These are phyloP conservation scores for Cyprinodon brontotheroides DNA, from an alignment of 2,113 vertebrate genomes.

Conservation along the genomic window DNA sequence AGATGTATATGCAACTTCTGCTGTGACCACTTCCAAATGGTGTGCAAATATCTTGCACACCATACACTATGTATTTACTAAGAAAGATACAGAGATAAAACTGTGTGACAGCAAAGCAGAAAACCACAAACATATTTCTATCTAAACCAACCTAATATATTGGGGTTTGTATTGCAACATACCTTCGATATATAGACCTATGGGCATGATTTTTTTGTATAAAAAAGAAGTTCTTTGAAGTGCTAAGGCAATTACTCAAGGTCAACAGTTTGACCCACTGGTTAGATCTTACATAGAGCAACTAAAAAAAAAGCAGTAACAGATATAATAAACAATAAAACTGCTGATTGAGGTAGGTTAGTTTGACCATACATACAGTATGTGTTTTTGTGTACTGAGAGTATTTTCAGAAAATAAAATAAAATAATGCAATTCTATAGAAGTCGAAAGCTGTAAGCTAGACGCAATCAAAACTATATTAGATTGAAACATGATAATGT, in stretches of 20 bases:
- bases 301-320: conserved; percentile 5
- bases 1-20: neutral
- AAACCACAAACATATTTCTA: conserved; percentile 23
- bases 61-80: conserved; percentile 6
- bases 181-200: conserved; percentile 7
- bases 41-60: conserved; percentile 1
- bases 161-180: conserved; percentile 7
- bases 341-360: neutral
- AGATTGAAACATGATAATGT: no score
- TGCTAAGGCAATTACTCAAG: conserved; percentile 13
- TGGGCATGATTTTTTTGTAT: conserved; percentile 1
- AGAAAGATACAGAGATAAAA: conserved; percentile 19
- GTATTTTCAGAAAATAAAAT: no score
- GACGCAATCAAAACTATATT: no score
- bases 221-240: conserved; percentile 5
- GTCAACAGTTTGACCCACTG: neutral
- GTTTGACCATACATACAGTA: neutral
- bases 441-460: no score
- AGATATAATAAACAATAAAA: neutral
- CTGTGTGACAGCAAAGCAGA: conserved; percentile 8
- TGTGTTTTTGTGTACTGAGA: no score
- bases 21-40: conserved; percentile 9
- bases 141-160: conserved; percentile 25
- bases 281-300: conserved; percentile 3
- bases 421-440: no score